Evolutionary conservation across 2,113 vertebrate species (phyloP), one percentile per base, ranked within the genome.

Genomic region (Eublepharis macularius): DNA sequence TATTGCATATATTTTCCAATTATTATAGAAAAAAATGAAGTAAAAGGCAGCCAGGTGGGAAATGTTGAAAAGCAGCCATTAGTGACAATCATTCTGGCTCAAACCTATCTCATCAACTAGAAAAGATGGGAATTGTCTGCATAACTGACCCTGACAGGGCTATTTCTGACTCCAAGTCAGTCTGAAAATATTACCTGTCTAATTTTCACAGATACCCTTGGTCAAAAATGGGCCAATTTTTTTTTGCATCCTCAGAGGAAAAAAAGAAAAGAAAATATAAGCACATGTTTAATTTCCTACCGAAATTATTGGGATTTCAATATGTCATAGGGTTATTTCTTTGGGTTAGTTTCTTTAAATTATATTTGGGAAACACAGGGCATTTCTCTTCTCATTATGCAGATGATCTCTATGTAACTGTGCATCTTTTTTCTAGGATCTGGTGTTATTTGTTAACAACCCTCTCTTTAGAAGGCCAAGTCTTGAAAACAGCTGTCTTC

Each of bases 401-500:
- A 32, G 65, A 51, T 39, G 16, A 17, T 36, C n/a, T 49, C 13
- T 12, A 32, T 49, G 17, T 32, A 47, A 76, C 39, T 84, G 76
- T 45, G 49, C 5, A 4, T 6, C 66, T 17, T 36, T 49, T 21
- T 73, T 70, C 69, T 74, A 47, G 36, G 36, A 12, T 29, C 36
- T 34, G 2, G 10, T 41, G 41, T 26, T 36, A 10, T 63, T 80
- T 80, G 43, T 51, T 43, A 21, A 3, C 12, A 16, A 39, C 68
- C 29, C 49, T 57, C 6, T 32, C 51, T 32, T 90, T 81, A 82
- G 45, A 91, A 87, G 82, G n/a, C 29, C 1, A 0, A 14, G n/a
- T 74, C 86, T 92, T 81, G 80, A 79, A 88, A 94, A 85, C 83
- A 90, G 85, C 88, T 90, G 87, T 81, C 86, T 86, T 39, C 65